Conservation (phyloP, 1,140 invertebrate genomes). For the Orchestia grillus region DNA sequence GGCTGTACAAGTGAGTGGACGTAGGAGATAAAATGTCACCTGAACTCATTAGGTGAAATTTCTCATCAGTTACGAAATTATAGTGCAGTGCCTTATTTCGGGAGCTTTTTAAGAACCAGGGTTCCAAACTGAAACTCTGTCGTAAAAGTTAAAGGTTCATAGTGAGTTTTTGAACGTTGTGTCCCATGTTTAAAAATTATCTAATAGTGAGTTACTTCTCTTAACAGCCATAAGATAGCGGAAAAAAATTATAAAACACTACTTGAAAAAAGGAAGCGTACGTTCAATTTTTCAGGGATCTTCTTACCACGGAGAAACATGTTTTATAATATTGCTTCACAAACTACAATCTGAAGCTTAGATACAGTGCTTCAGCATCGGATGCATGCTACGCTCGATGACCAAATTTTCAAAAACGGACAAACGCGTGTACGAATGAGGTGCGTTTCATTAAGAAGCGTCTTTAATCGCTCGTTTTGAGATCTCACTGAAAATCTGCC, state of each 20-base stretch:
- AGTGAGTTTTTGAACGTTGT: neutral
- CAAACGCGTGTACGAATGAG: neutral
- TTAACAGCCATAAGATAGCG: neutral
- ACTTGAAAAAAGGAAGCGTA: neutral
- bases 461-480: neutral
- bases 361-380: neutral
- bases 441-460: neutral
- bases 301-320: neutral
- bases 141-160: neutral
- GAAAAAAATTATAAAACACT: neutral
- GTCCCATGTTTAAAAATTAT: neutral
- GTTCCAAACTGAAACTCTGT: neutral
- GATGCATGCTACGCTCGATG: neutral
- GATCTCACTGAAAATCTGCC: neutral
- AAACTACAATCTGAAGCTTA: neutral
- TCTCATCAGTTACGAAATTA: neutral
- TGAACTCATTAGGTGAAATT: neutral
- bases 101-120: neutral
- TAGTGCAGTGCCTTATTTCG: neutral
- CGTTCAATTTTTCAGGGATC: neutral
- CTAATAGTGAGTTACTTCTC: neutral
- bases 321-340: neutral
- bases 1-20: neutral
- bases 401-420: neutral
- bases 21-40: neutral